Evolutionary conservation across 2,113 vertebrate genomes (phyloP).

Genomic region (Formicarius rufipectus): DNA sequence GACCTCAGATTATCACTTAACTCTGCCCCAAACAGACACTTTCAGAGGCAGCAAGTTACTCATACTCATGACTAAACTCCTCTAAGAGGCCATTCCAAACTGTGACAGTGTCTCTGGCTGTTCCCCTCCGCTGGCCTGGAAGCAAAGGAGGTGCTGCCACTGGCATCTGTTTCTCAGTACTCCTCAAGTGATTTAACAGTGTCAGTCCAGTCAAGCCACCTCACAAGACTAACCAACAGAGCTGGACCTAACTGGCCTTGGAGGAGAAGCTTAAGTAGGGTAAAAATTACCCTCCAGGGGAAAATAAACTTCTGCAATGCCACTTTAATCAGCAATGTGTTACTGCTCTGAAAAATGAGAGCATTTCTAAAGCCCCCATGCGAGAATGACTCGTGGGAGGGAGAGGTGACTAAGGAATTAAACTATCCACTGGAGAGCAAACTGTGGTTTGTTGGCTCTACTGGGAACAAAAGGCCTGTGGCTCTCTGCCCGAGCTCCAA

Average conservation of each 20-base stretch:
- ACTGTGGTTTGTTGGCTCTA: conserved; percentile 40
- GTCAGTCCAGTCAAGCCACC: neutral
- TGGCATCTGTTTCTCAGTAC: neutral
- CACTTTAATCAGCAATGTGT: conserved; percentile 13
- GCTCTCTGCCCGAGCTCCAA: neutral
- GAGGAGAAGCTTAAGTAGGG: conserved; percentile 9
- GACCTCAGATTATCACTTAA: neutral
- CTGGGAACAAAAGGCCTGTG: conserved; percentile 40
- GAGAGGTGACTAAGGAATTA: conserved; percentile 62
- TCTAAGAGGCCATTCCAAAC: neutral
- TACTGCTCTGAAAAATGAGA: conserved; percentile 27
- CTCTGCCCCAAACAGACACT: neutral
- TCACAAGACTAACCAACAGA: conserved; percentile 7
- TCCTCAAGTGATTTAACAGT: neutral
- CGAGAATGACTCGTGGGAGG: conserved; percentile 18
- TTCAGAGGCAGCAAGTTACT: conserved; percentile 8
- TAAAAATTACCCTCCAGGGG: neutral
- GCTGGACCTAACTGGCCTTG: neutral
- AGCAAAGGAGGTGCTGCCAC: neutral
- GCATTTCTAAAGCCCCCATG: conserved; percentile 11
- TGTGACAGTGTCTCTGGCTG: neutral
- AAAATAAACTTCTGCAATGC: conserved; percentile 33
- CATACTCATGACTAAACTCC: neutral
- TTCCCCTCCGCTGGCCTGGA: neutral
- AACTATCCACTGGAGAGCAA: conserved; percentile 48